Conservation (phyloP, 2,888 invertebrate genomes). For the Leptinotarsa juncta region DNA sequence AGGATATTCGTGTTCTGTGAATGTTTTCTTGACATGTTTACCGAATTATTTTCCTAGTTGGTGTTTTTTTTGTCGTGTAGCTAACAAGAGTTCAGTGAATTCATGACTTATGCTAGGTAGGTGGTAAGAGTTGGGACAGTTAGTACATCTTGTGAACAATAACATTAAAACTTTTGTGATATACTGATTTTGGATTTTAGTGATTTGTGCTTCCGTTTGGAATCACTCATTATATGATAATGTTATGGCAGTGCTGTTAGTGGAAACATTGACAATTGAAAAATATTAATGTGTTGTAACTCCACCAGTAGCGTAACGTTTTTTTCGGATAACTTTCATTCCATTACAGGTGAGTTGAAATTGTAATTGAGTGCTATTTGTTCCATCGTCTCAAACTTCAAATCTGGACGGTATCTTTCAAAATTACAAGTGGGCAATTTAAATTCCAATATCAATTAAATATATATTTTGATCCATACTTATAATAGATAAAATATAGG, state of each 20-base stretch:
- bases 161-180: constrained; percentile 3
- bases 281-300: constrained; percentile 19
- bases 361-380: constrained; percentile 4
- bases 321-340: constrained; percentile 23
- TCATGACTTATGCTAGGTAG: constrained; percentile 12
- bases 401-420: constrained; percentile 11
- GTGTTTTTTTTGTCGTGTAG: not conserved
- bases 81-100: not conserved
- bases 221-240: constrained; percentile 12
- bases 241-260: constrained; percentile 8
- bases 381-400: constrained; percentile 1
- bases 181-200: constrained; percentile 6
- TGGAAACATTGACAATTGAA: constrained; percentile 23
- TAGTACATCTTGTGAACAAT: constrained; percentile 3
- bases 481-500: constrained; percentile 14
- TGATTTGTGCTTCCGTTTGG: constrained; percentile 12
- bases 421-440: constrained; percentile 17
- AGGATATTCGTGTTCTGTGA: too few species aligned
- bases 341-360: constrained; percentile 24
- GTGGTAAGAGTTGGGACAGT: constrained; percentile 9
- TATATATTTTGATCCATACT: not conserved
- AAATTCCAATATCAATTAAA: constrained; percentile 8
- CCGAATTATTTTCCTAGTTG: too few species aligned
- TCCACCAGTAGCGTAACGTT: constrained; percentile 22
- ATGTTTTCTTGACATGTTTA: too few species aligned